A percentile compares a stretch with the other conserved stretches of the same genome.
Conservation (phyloP, 1,140 invertebrate species). For the Aphaenogaster ashmeadi region DNA sequence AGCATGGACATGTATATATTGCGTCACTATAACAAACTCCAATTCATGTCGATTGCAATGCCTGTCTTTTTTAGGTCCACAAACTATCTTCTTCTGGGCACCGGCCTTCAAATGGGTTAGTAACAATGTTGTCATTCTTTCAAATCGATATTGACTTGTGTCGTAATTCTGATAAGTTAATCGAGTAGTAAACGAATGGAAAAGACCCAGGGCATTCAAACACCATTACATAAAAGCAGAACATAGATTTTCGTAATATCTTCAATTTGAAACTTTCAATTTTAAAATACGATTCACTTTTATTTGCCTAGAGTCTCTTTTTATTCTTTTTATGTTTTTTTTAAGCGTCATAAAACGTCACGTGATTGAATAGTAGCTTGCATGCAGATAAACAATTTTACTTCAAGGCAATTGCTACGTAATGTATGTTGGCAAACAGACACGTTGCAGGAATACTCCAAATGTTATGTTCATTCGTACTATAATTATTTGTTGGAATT, state of each 20-base stretch:
- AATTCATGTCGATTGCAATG: conserved; percentile 7
- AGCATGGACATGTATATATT: neutral
- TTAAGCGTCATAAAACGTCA: neutral
- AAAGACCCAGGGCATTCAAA: neutral
- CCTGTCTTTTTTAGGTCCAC: conserved; percentile 91
- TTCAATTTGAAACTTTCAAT: neutral
- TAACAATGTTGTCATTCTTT: conserved; percentile 69
- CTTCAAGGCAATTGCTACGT: conserved; percentile 13
- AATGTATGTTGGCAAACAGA: conserved; percentile 44
- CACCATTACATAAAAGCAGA: neutral
- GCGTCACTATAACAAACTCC: neutral
- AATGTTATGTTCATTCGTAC: neutral
- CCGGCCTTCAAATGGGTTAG: conserved; percentile 98
- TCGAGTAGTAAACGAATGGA: neutral
- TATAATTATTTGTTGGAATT: neutral
- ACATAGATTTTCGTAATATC: neutral
- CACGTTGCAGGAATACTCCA: conserved; percentile 59
- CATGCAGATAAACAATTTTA: neutral
- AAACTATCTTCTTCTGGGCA: conserved; percentile 99
- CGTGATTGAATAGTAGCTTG: neutral
- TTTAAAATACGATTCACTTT: neutral
- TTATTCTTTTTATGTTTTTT: conserved; percentile 1
- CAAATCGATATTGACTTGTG: neutral
- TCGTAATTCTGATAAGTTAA: conserved; percentile 17
- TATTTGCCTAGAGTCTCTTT: neutral